Evolutionary conservation across 1,140 invertebrate genomes (phyloP), one percentile per base, ranked within the genome.

Genomic region (Drepana arcuata): DNA sequence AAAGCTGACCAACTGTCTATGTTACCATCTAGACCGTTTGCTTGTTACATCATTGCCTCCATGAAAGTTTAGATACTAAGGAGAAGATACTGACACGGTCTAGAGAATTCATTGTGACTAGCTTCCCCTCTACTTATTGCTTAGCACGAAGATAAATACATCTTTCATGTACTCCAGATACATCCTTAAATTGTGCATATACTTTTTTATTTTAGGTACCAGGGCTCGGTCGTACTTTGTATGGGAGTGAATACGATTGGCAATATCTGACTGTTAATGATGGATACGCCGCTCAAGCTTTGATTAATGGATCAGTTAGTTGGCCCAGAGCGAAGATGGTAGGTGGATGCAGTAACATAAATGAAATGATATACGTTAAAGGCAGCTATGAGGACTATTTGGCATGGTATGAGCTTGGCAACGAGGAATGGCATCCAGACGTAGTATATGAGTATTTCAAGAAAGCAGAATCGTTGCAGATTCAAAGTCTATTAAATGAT

Each of bases 311-410:
- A 21, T 53, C 61, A 2, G 88, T 88, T 34, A 65, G 71, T 30
- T 91, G 89, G 88, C 83, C 88, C 0, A 84, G 87, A 18, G 91
- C 90, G 0, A 89, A 88, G 54, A 87, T 86, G 30, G 52, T 93
- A 1, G 94, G 94, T 2, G 94, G 94, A 0, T 86, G 86, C 15
- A 90, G 89, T 0, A 87, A 85, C 0, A 86, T 93, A 1, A 95
- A 95, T 75, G 92, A 86, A 0, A 93, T 95, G 91, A 85, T 91
- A 13, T 93, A 93, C 67, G 84, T 90, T 0, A 71, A 90, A 31
- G 92, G 92, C 3, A 86, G 91, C 48, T 75, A 84, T 2, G 10
- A 55, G 23, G 88, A 89, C 42, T 89, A 82, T 41, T 72, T 88
- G 28, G 62, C 77, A 26, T 95, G 93, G 93, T 87, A 86, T 29